phyloP scores from a whole-genome alignment of 1,140 invertebrate genomes.

The Eurosta solidaginis region DNA sequence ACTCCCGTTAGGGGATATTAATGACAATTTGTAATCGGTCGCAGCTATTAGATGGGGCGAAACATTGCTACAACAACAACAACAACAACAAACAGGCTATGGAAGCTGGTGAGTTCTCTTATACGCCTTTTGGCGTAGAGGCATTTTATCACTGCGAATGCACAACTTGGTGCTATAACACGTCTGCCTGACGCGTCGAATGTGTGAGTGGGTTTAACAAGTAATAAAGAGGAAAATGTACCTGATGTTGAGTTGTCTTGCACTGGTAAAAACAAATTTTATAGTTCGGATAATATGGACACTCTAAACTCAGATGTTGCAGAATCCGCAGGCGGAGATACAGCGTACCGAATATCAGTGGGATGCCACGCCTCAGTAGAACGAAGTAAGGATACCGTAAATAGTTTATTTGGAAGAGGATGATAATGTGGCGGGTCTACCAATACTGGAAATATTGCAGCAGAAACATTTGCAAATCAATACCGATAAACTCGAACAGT shows the following conservation, averaged over 20 bases:
- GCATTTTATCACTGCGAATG: slow-evolving; percentile 85
- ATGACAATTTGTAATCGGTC: no score
- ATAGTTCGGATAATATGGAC: not conserved
- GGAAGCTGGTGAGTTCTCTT: slow-evolving; percentile 89
- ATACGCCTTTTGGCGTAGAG: slow-evolving; percentile 81
- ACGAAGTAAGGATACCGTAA: not conserved
- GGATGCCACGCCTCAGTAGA: not conserved
- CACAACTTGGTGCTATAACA: slow-evolving; percentile 78
- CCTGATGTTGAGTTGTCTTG: not conserved
- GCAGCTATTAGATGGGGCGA: no score
- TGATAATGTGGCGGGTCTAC: no score
- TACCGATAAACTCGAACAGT: no score
- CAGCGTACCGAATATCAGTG: not conserved
- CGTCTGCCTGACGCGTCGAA: slow-evolving; percentile 78
- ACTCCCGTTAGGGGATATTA: no score
- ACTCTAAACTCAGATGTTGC: not conserved
- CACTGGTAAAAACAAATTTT: not conserved
- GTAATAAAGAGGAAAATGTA: not conserved
- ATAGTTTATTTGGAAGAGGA: not conserved
- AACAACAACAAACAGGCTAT: no score
- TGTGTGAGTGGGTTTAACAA: not conserved
- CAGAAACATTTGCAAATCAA: no score
- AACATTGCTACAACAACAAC: no score
- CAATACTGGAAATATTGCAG: no score
- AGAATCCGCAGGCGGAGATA: no score